Base-by-base conservation (phyloP, 2,113 vertebrate species). In the Mormyrus lacerda region DNA sequence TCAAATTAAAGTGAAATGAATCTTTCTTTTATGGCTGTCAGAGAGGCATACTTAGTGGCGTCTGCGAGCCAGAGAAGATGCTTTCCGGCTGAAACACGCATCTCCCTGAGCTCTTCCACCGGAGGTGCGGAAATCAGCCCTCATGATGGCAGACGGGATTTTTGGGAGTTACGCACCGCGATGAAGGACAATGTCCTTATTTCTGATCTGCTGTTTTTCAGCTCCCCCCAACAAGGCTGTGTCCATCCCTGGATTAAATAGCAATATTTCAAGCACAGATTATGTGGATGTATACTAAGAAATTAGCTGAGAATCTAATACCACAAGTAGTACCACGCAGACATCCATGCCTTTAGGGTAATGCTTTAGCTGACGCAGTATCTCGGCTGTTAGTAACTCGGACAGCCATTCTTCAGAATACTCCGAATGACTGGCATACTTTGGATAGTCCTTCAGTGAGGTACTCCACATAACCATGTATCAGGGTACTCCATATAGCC, bases 131-230 rank as follows among this genome's bases (percentile, higher is more conserved):
- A 91, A 87, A 90, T 82, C 90, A 87, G 90, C 61, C 88, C 84
- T 51, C 69, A 48, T 91, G 84, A 91, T 90, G 90, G 89, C 79
- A 89, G 85, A 91, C 53, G 51, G 89, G 48, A 89, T 73, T 89
- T 90, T 91, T 58, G 58, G 79, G 85, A 88, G 89, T 85, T 87
- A 89, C 45, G 86, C 19, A 21, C 4, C 19, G 27, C 90, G 89
- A 90, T 91, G 90, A 92, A 93, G 92, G 91, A 53, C 47, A 13
- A 69, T 85, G 90, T 89, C 89, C 35, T 13, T 35, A 17, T 90
- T 91, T 90, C 87, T 92, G 92, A 91, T 93, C 91, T 92, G 91
- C 87, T 93, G 91, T 91, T 93, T 94, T 91, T 93, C 91, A 90
- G 85, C 17, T 2, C 90, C 87, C 61, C 58, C 50, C 84, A 39